Evolutionary conservation across 2,797 vertebrate genomes (phyloP).

Genomic region (Adelosebastes latens): DNA sequence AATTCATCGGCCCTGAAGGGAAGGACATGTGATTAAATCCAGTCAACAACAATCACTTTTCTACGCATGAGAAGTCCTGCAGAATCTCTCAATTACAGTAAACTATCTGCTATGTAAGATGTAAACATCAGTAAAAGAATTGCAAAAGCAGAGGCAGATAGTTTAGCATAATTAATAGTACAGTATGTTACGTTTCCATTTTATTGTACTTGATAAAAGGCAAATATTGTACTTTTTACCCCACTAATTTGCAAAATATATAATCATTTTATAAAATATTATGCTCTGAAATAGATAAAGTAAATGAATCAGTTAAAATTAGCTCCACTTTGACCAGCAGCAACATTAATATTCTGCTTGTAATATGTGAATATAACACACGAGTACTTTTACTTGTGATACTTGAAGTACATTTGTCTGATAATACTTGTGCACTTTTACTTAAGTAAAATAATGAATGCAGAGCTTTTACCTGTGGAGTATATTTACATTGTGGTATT

Average conservation of each 20-base stretch:
- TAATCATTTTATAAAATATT: background rate
- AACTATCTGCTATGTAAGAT: background rate
- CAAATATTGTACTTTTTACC: background rate
- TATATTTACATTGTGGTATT: background rate
- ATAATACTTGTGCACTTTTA: background rate
- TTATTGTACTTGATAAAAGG: background rate
- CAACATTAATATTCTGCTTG: background rate
- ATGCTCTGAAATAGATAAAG: background rate
- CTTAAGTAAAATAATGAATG: background rate
- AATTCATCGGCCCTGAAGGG: conserved; percentile 55
- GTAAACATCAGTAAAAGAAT: background rate
- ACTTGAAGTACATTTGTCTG: background rate
- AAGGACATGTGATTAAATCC: conserved; percentile 49
- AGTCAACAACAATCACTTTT: conserved; percentile 35
- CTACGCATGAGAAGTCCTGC: background rate
- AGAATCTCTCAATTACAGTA: background rate
- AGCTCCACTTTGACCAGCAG: background rate
- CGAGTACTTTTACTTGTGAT: background rate
- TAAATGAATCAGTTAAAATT: background rate
- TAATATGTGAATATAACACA: background rate
- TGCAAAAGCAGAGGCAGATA: background rate
- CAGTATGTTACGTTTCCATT: background rate
- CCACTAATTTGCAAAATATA: background rate
- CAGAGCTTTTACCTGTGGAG: background rate
- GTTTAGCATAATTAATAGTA: background rate